A percentile compares a stretch with the other conserved stretches of the same genome.
Conservation (phyloP, 1,140 invertebrate genomes). For the Drosophila ercepeae region DNA sequence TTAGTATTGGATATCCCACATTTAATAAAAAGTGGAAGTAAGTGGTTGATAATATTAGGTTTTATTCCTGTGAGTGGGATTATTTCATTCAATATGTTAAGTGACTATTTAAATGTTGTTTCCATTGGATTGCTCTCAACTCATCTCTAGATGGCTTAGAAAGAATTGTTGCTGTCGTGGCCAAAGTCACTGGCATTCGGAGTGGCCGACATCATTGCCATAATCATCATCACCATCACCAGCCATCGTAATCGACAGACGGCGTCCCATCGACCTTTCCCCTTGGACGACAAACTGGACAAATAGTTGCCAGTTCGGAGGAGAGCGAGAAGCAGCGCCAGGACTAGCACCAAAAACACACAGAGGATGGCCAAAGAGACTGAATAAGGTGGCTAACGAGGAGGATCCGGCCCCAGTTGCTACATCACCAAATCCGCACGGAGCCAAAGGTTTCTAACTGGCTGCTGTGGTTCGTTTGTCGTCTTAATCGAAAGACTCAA, state of each 20-base stretch:
- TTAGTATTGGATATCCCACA: not conserved
- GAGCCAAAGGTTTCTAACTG: conserved; percentile 58
- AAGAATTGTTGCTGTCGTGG: conserved; percentile 36
- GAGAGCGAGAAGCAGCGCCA: not conserved
- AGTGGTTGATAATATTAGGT: no score
- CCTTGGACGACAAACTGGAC: conserved; percentile 33
- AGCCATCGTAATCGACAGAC: conserved; percentile 51
- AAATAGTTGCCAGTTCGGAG: conserved; percentile 39
- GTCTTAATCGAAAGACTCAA: conserved; percentile 65
- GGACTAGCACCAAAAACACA: not conserved
- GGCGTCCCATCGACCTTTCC: conserved; percentile 45
- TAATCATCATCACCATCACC: conserved; percentile 39
- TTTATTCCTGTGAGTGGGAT: no score
- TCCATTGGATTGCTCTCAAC: not conserved
- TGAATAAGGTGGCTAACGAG: conserved; percentile 6
- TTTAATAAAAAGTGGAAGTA: not conserved
- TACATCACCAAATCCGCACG: conserved; percentile 21
- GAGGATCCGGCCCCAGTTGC: not conserved
- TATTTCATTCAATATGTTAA: no score
- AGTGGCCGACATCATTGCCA: conserved; percentile 40
- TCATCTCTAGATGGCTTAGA: conserved; percentile 24
- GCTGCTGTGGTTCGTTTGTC: conserved; percentile 69
- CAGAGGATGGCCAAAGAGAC: conserved; percentile 7
- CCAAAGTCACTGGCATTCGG: conserved; percentile 35
- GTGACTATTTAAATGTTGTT: no score